Percentiles rank a stretch among this genome's conserved stretches.
phyloP scores from a whole-genome alignment of 2,113 vertebrate genomes.

The Oreochromis spilurus region DNA sequence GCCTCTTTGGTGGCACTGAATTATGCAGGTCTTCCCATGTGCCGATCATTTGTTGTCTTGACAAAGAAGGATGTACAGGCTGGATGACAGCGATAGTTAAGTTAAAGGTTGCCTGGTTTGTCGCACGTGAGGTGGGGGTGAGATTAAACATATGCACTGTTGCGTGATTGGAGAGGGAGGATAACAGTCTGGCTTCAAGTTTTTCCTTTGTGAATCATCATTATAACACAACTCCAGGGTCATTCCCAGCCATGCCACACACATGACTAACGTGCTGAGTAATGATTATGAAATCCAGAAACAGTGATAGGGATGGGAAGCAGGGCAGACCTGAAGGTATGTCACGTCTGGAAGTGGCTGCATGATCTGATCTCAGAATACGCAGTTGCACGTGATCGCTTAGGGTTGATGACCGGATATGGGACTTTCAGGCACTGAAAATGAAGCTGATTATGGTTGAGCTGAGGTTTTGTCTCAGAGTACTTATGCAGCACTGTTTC shows the following conservation, averaged over 20 bases:
- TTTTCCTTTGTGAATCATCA: conserved; percentile 28
- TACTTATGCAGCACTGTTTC: conserved; percentile 27
- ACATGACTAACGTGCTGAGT: conserved; percentile 27
- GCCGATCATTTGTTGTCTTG: conserved; percentile 45
- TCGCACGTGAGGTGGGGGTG: neutral
- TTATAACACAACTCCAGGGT: neutral
- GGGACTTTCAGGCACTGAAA: neutral
- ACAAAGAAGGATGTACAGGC: conserved; percentile 25
- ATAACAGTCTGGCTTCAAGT: neutral
- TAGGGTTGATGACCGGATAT: neutral
- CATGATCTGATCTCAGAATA: neutral
- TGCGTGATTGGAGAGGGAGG: neutral
- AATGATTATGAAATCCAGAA: conserved; percentile 16
- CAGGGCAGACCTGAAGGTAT: neutral
- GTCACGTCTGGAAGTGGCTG: conserved; percentile 43
- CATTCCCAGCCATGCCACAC: neutral
- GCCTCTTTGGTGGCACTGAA: conserved; percentile 57
- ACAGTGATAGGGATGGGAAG: neutral
- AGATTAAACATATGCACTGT: neutral
- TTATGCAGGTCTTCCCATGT: conserved; percentile 64
- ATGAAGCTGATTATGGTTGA: conserved; percentile 38
- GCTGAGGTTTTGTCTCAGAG: conserved; percentile 11
- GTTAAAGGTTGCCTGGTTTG: neutral
- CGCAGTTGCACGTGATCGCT: conserved; percentile 6
- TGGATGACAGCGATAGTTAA: neutral